phyloP scores from a whole-genome alignment of 2,797 vertebrate genomes.

The Chelmon rostratus region DNA sequence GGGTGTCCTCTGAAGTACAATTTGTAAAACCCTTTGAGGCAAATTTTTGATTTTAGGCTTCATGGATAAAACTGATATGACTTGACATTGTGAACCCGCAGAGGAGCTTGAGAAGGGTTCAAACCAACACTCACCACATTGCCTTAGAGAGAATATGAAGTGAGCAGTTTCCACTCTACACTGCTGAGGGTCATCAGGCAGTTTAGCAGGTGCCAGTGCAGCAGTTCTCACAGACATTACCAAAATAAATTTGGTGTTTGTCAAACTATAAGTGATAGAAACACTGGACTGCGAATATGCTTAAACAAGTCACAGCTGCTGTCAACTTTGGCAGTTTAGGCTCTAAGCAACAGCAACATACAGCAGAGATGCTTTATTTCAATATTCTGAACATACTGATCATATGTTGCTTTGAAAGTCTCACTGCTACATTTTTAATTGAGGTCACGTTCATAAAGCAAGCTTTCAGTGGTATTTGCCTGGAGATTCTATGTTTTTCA shows the following conservation, averaged over 20 bases:
- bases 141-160: neutral
- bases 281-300: neutral
- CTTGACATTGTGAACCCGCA: constrained; percentile 14
- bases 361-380: neutral
- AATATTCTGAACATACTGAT: neutral
- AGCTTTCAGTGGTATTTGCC: neutral
- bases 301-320: neutral
- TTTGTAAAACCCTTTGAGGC: constrained; percentile 1
- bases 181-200: constrained; percentile 14
- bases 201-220: constrained; percentile 23
- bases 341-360: neutral
- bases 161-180: neutral
- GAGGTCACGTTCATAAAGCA: neutral
- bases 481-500: neutral
- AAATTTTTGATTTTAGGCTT: neutral
- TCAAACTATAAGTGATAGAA: constrained; percentile 6
- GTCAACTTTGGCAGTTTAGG: neutral
- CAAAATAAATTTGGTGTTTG: constrained; percentile 8
- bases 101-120: neutral
- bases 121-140: neutral
- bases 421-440: neutral
- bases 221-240: neutral
- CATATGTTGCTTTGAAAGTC: neutral
- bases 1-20: neutral
- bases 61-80: neutral